Base-by-base conservation (phyloP, 2,113 vertebrate genomes). In the Neopipo cinnamomea region DNA sequence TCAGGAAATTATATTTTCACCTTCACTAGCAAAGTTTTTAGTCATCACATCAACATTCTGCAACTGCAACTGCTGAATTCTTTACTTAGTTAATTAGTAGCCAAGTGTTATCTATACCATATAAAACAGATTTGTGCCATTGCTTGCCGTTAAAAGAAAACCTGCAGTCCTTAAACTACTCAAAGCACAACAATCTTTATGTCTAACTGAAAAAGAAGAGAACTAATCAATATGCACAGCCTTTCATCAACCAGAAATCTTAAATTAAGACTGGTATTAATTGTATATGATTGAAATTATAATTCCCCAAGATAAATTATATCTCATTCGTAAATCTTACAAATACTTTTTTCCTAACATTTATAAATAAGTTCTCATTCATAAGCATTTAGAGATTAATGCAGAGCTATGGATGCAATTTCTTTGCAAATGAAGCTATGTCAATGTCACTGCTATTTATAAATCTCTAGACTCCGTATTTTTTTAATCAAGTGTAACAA, bases 241-340 rank as follows among this genome's bases (percentile, higher is more conserved):
- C n/a, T 89, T 85, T 83, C 65, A 65, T 35, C n/a, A 86, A 15
- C 33, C 35, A 88, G 67, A 93, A 80, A 8, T 71, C 44, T 88
- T 72, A 80, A 81, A 91, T 90, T 71, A 88, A 56, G 42, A 30
- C 35, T 80, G 41, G 11, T 95, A 97, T 96, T 96, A 95, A 94
- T 91, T 84, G 30, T 46, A 65, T 68, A 52, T 78, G 80, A 96
- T 67, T 91, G 75, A 88, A 92, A 92, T 89, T 0, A 81, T 78
- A 81, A 87, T 41, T 56, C 56, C 31, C 20, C 25, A 30, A 52
- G 56, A 96, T 94, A 80, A 96, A 95, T 91, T 44, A 39, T 67
- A 44, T 37, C 68, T 92, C 72, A 52, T 27, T 81, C 81, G 35
- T 80, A 88, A 92, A 88, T 78, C 79, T 75, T 76, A 87, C 30